phyloP scores from a whole-genome alignment of 2,797 vertebrate genomes.

The Hemitrygon akajei region DNA sequence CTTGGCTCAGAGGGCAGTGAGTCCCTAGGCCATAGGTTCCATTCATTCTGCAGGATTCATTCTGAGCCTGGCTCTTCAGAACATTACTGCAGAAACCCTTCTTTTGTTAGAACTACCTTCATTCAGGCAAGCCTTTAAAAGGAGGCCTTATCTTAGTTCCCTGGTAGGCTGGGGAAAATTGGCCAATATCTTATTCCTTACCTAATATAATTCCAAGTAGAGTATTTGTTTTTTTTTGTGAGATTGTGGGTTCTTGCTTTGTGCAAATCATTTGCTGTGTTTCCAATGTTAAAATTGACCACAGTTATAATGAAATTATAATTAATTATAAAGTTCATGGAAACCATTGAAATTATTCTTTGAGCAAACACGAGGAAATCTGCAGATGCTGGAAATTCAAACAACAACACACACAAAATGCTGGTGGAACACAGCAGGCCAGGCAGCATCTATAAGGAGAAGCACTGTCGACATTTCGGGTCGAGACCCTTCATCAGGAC shows the following conservation, averaged over 20 bases:
- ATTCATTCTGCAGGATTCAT: too few relatives aligned
- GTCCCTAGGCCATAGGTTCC: not conserved
- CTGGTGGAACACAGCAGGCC: too few relatives aligned
- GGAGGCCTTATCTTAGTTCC: not conserved
- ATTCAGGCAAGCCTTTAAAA: not conserved
- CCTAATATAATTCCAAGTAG: not conserved
- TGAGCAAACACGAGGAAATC: too few relatives aligned
- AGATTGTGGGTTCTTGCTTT: not conserved
- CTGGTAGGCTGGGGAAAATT: not conserved
- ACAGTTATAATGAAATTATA: too few relatives aligned
- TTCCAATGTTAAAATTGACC: not conserved
- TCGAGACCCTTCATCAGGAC: too few relatives aligned
- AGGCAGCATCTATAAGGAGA: too few relatives aligned
- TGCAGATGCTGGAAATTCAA: too few relatives aligned
- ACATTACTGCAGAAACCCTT: too few relatives aligned
- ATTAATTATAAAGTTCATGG: not conserved
- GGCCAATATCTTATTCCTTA: not conserved
- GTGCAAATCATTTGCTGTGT: not conserved
- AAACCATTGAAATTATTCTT: too few relatives aligned
- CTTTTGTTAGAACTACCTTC: too few relatives aligned
- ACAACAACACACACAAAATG: too few relatives aligned
- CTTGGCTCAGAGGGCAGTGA: not conserved
- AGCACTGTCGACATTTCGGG: too few relatives aligned
- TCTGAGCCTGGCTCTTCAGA: not conserved
- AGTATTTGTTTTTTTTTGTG: not conserved